A percentile compares a stretch with the other conserved stretches of the same genome.
Evolutionary conservation across 2,888 invertebrate genomes (phyloP).

Genomic region (Morpho helenor): DNA sequence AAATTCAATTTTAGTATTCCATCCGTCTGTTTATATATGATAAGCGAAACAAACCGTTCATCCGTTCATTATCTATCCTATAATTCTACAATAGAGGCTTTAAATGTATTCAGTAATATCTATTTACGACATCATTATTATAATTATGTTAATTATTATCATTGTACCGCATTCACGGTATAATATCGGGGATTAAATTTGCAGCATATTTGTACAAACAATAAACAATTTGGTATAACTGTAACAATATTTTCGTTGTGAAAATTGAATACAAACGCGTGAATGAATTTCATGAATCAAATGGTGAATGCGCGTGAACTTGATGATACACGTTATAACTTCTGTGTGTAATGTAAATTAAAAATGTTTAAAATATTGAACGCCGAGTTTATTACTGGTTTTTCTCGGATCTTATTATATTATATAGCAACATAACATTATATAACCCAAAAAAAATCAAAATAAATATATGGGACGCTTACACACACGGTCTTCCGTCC

Average conservation of each 20-base stretch:
- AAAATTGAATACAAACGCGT: conserved; percentile 7
- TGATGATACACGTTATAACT: too few species aligned
- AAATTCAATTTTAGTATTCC: too few species aligned
- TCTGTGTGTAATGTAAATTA: too few species aligned
- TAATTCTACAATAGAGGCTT: conserved; percentile 12
- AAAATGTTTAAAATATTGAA: too few species aligned
- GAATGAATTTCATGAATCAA: conserved; percentile 3
- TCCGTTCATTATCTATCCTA: not conserved
- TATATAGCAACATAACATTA: too few species aligned
- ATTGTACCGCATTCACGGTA: conserved; percentile 10
- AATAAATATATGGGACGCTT: too few species aligned
- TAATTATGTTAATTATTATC: conserved; percentile 22
- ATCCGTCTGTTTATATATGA: too few species aligned
- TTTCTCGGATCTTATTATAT: too few species aligned
- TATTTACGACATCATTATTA: conserved; percentile 22
- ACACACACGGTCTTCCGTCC: too few species aligned
- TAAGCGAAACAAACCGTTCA: too few species aligned
- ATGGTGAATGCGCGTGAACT: not conserved
- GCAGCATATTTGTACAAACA: conserved; percentile 9
- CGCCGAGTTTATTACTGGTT: too few species aligned
- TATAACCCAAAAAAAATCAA: too few species aligned
- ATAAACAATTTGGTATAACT: conserved; percentile 7
- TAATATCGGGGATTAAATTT: not conserved
- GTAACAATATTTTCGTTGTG: conserved; percentile 7
- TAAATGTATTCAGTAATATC: conserved; percentile 23